Base-by-base conservation (phyloP, 2,888 invertebrate species). In the Lepidochrysops patricia region DNA sequence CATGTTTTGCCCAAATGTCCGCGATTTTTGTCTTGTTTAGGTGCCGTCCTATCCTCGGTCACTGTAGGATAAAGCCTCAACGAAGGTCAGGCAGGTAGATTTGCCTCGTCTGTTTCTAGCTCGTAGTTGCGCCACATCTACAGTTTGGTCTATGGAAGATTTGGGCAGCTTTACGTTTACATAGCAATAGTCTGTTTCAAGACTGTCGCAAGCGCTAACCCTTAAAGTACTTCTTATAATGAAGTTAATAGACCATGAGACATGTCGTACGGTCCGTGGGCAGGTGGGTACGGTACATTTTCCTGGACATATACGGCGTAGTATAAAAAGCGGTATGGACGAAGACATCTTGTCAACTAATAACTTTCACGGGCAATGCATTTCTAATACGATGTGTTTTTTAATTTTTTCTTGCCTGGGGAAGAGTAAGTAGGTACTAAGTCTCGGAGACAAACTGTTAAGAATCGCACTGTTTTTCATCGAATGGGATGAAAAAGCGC, bases 281-380 rank as follows among this genome's bases (percentile, higher is more conserved):
- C 9, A 19, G 37, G 37, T 43, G 37, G 37, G 37, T 9, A 43
- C 15, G 19, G 32, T 29, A 54, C 32, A 54, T 54, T 54, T 54
- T 54, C 54, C 19, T 54, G 12, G 27, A 27, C 54, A 15, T 54
- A 54, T 54, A 54, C 12, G 54, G 54, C 12, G 9, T 2, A 12
- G 15, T 7, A 19, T 19, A 54, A 54, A 54, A 54, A 54, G 54
- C 27, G 32, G 54, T 32, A n/a, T 32, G 6, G 4, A 5, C 29
- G 54, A 32, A 60, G 59, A 62, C 57, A 15, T 27, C 37, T 26
- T 37, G 57, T 57, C 15, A 49, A 25, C 37, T 60, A 26, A 61
- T 61, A 56, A 63, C 63, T 63, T 63, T 63, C 63, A 57, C 61
- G 58, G 61, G 29, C 56, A 35, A 57, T 48, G 63, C 61, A 54